Base-by-base conservation (phyloP, 2,113 vertebrate species). In the Neotragus pygmaeus region DNA sequence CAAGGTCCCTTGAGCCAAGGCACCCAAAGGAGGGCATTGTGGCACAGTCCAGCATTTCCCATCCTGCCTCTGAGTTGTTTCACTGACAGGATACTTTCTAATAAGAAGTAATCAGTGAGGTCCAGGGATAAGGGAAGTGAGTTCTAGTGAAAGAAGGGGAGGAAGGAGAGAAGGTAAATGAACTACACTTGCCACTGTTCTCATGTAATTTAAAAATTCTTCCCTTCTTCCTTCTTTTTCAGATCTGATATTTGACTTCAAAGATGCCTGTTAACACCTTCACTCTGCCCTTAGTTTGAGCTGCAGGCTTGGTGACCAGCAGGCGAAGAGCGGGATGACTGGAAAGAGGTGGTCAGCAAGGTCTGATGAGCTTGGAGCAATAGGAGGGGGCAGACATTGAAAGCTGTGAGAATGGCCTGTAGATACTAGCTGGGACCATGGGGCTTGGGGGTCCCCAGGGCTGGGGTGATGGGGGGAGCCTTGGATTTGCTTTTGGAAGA, bases 361-460 rank as follows among this genome's bases (percentile, higher is more conserved):
- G 47, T 28, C 15, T 47, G 19, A 14, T 2, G 19, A 39, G 43
- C 33, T 11, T 1, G 9, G 3, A 25, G 16, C n/a, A 53, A 4
- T 10, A 3, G 8, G 7, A 62, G 7, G 33, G 28, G 19, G 16
- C 3, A 43, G 47, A n/a, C 7, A 23, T 1, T 16, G 15, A 2
- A 6, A n/a, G 11, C n/a, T 0, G 4, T 23, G 49, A 36, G 12
- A 58, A 17, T 17, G 14, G 43, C 33, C 62, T 53, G 17, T 5
- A 60, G 51, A 60, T 16, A 16, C 9, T 15, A 45, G 45, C 10
- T 14, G 45, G 45, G 14, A 39, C 36, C 3, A 0, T 0, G 5
- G 28, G 28, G 16, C 33, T 4, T 1, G 39, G 15, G 51, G 51
- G 9, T 73, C 75, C 55, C 9, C 17, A 27, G 78, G 19, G 25